Evolutionary conservation across 2,113 vertebrate genomes (phyloP).

Genomic region (Thalassarche chlororhynchos): DNA sequence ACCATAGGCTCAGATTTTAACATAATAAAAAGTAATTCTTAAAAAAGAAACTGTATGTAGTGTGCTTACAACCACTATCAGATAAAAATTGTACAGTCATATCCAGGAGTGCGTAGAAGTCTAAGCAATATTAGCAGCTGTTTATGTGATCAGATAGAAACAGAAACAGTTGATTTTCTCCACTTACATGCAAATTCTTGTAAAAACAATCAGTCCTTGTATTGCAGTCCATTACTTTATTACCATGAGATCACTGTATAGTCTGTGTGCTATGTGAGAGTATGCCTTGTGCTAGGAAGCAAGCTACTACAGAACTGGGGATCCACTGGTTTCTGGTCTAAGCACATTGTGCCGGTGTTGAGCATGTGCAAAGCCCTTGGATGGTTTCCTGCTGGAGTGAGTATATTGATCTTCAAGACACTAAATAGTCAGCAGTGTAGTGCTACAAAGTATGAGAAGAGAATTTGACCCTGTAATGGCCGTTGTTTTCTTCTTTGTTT

Average conservation of each 20-base stretch:
- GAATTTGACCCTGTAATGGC: background rate
- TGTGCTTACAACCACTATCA: background rate
- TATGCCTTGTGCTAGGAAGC: background rate
- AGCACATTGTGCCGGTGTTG: accelerated
- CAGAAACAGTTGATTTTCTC: background rate
- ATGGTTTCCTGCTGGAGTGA: background rate
- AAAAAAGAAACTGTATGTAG: background rate
- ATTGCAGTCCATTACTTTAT: background rate
- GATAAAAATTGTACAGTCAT: background rate
- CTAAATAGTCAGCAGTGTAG: background rate
- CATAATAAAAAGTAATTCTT: background rate
- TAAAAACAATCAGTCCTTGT: background rate
- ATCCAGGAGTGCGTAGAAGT: background rate
- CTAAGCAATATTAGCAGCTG: background rate
- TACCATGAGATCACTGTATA: background rate
- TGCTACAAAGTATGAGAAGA: background rate
- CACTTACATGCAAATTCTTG: background rate
- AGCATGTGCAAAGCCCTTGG: background rate
- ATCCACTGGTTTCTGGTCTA: background rate
- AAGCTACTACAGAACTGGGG: background rate
- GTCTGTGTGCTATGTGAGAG: background rate
- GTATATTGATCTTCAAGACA: background rate
- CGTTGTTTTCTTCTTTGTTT: background rate
- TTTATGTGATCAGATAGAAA: background rate
- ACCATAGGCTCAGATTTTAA: background rate